Conservation (phyloP, 1,140 invertebrate genomes). For the Heliconius himera region DNA sequence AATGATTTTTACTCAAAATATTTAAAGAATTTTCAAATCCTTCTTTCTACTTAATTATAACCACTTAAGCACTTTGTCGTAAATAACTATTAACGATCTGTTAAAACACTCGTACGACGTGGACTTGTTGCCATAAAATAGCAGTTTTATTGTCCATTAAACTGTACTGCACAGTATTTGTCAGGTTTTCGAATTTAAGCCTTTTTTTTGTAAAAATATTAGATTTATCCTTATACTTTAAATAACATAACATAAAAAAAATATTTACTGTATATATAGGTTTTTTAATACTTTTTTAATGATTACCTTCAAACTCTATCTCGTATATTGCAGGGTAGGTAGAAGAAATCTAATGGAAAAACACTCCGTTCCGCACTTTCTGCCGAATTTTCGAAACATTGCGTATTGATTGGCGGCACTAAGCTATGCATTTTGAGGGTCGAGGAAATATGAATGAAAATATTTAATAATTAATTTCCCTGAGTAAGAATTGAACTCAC, state of each 20-base stretch:
- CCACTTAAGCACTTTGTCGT: slow-evolving; percentile 18
- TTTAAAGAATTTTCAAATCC: slow-evolving; percentile 23
- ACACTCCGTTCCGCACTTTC: too few species aligned
- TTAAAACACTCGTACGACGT: slow-evolving; percentile 23
- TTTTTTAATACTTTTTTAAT: not conserved
- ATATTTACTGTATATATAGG: not conserved
- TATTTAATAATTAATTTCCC: too few species aligned
- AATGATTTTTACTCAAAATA: not conserved
- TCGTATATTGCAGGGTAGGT: too few species aligned
- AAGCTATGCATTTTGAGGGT: too few species aligned
- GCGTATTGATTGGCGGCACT: too few species aligned
- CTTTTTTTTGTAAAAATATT: not conserved
- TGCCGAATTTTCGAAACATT: too few species aligned
- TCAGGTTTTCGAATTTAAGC: not conserved
- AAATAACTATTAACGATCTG: slow-evolving; percentile 29
- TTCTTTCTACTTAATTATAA: slow-evolving; percentile 10
- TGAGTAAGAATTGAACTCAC: too few species aligned
- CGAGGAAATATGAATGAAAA: too few species aligned
- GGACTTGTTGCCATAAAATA: slow-evolving; percentile 22
- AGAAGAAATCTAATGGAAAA: too few species aligned
- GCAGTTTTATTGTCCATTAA: slow-evolving; percentile 22
- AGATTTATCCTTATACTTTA: too few species aligned
- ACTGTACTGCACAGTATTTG: not conserved
- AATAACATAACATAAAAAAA: too few species aligned
- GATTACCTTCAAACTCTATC: too few species aligned